Percentiles rank a stretch among this genome's conserved stretches.
Evolutionary conservation across 2,797 vertebrate species (phyloP).

Genomic region (Momotus momota): DNA sequence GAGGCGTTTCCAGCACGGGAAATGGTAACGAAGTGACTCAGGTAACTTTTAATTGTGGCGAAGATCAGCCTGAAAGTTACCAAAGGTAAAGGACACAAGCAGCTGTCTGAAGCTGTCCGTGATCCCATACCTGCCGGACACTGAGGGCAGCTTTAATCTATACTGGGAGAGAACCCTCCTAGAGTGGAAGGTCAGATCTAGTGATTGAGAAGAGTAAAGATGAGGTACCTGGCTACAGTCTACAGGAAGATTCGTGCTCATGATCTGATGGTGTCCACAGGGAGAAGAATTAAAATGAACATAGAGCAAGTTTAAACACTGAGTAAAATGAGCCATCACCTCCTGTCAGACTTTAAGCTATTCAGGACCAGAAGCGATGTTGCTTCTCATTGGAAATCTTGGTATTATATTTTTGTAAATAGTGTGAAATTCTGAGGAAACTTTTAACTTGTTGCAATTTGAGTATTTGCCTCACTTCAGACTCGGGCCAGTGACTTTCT

Average conservation of each 20-base stretch:
- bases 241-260: neutral
- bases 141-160: neutral
- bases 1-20: neutral
- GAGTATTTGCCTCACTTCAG: neutral
- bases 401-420: neutral
- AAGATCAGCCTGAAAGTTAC: neutral
- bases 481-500: neutral
- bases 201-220: neutral
- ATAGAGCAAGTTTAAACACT: neutral
- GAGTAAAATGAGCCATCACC: neutral
- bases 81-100: constrained; percentile 36
- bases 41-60: neutral
- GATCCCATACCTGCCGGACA: neutral
- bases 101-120: neutral
- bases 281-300: neutral
- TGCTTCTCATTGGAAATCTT: neutral
- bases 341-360: neutral
- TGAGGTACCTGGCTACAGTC: neutral
- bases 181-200: neutral
- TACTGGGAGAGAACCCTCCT: neutral
- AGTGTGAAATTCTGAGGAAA: neutral
- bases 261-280: neutral
- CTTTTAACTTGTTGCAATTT: neutral
- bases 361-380: neutral
- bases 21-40: neutral